Evolutionary conservation across 1,140 invertebrate species (phyloP), one percentile per base, ranked within the genome.

Genomic region (Pomacea maculata): DNA sequence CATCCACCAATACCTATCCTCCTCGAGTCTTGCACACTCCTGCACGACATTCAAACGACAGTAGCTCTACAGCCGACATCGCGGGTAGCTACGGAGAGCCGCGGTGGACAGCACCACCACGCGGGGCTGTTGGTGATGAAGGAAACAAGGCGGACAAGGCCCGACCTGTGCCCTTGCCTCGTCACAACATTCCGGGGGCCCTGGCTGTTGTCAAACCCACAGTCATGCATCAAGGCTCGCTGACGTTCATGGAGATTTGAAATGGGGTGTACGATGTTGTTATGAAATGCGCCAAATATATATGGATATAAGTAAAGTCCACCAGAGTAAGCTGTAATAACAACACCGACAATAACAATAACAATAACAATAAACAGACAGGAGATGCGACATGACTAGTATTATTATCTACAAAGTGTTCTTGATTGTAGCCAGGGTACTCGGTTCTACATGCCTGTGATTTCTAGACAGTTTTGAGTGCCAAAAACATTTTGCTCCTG

Each of bases 141-240:
- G n/a, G 54, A 45, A 29, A 80, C 61, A 74, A 64, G 57, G 54
- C 78, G 5, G 70, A 34, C 65, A 79, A 55, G 67, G n/a, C 64
- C 71, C 34, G 67, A 63, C 75, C 71, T 29, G 78, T 79, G 14
- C 78, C 61, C 67, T 64, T 75, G 68, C 78, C 63, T 64, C 73
- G 73, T 57, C 78, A 83, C 15, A 70, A 79, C 70, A 57, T 79
- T 34, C 81, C 80, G 15, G 79, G 85, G 15, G 75, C 83, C 25
- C 82, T 84, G 82, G 86, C 85, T 29, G 83, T 87, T 29, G 85
- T 86, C 3, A 85, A 86, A 79, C 86, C 86, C 15, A 84, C 85
- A 61, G 75, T 87, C 7, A 70, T 85, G 34, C 83, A 87, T n/a
- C 80, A 82, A 45, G 78, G 80, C 17, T 57, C 57, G 65, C 74